phyloP scores from a whole-genome alignment of 1,140 invertebrate genomes.

The Anastrepha obliqua region DNA sequence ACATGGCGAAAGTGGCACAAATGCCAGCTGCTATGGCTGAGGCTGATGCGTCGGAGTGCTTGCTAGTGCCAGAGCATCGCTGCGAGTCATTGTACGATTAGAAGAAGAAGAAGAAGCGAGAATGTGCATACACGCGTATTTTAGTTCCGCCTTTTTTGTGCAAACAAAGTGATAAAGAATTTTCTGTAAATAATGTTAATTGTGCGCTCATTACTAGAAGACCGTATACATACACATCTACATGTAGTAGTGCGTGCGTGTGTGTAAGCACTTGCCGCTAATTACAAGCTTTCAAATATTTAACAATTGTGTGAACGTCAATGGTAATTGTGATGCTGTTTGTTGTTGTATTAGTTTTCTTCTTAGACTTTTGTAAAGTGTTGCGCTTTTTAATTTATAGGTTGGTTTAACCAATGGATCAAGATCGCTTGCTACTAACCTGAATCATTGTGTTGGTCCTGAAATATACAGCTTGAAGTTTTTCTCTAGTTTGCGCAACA shows the following conservation, averaged over 20 bases:
- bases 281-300: not conserved
- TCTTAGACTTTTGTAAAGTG: not conserved
- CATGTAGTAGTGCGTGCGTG: not conserved
- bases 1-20: conserved; percentile 16
- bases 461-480: too few species aligned
- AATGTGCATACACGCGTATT: not conserved
- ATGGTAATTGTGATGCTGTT: not conserved
- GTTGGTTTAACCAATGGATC: not conserved
- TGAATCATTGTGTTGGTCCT: not conserved
- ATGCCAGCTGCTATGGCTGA: not conserved
- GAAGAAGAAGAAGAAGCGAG: not conserved
- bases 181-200: not conserved
- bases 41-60: not conserved
- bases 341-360: not conserved
- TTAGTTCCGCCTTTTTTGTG: not conserved
- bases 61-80: not conserved
- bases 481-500: too few species aligned
- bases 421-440: not conserved
- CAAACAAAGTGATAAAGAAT: conserved; percentile 34
- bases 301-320: conserved; percentile 20
- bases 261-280: not conserved
- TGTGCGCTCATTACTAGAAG: not conserved
- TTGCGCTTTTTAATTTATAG: not conserved
- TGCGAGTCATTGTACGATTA: not conserved
- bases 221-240: not conserved